Evolutionary conservation across 2,888 invertebrate species (phyloP).

Genomic region (Drosophila recens): DNA sequence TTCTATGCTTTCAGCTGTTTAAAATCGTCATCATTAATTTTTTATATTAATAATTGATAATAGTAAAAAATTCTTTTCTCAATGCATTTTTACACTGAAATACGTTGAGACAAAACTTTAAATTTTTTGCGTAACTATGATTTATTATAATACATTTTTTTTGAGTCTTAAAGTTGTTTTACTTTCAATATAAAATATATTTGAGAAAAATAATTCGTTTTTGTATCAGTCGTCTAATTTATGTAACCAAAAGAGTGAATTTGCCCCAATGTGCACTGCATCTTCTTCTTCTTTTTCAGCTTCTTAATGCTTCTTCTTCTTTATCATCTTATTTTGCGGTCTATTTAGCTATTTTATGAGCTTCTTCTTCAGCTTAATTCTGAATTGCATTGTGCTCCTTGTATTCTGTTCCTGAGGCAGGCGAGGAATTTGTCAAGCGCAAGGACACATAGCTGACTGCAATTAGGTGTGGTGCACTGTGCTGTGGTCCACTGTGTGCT

Average conservation of each 20-base stretch:
- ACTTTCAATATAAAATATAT: too few species aligned
- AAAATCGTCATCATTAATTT: too few species aligned
- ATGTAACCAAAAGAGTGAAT: not conserved
- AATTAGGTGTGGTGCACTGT: constrained; percentile 57
- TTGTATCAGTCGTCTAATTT: too few species aligned
- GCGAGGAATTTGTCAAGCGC: constrained; percentile 75
- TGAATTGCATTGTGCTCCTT: constrained; percentile 19
- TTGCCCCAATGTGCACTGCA: not conserved
- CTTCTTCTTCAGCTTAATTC: constrained; percentile 16
- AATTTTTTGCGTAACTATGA: too few species aligned
- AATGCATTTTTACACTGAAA: too few species aligned
- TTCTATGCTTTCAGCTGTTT: too few species aligned
- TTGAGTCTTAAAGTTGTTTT: too few species aligned
- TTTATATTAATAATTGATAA: too few species aligned
- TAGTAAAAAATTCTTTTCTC: too few species aligned
- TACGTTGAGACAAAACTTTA: too few species aligned
- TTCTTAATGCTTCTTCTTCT: not conserved
- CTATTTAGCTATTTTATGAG: constrained; percentile 61
- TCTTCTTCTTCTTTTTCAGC: not conserved
- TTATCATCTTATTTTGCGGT: constrained; percentile 23
- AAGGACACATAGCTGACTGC: constrained; percentile 76
- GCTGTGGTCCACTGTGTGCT: not conserved
- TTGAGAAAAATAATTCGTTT: too few species aligned
- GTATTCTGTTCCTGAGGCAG: constrained; percentile 44
- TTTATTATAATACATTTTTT: too few species aligned